These are phyloP conservation scores for Cheilosia scutellata DNA, from an alignment of 2,888 invertebrate genomes.

Conservation along the genomic window DNA sequence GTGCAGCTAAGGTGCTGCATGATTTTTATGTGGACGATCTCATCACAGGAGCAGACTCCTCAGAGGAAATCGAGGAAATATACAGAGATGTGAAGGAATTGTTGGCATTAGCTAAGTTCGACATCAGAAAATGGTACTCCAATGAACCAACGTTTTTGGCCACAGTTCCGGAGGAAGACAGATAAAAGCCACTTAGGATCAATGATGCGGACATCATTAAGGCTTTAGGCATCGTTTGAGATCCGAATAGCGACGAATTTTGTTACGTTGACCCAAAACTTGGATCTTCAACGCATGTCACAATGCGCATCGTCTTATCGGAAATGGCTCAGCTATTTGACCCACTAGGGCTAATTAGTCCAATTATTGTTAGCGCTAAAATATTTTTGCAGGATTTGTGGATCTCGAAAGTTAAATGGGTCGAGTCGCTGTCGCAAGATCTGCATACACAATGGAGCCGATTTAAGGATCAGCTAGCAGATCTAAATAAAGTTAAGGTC, in stretches of 20 bases:
- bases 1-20: too few species aligned
- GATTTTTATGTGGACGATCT: not conserved
- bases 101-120: constrained; percentile 4
- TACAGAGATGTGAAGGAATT: not conserved
- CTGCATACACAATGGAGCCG: constrained; percentile 4
- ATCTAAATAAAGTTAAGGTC: not conserved
- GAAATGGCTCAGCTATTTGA: constrained; percentile 51
- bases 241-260: constrained; percentile 8
- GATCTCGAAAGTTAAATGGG: constrained; percentile 55
- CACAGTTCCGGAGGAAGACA: not conserved
- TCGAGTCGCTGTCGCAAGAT: constrained; percentile 3
- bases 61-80: not conserved
- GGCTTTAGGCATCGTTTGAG: constrained; percentile 9
- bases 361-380: constrained; percentile 40
- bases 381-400: constrained; percentile 45
- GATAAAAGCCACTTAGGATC: constrained; percentile 10
- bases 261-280: not conserved
- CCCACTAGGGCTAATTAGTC: constrained; percentile 35
- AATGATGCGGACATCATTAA: constrained; percentile 35
- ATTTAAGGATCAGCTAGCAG: constrained; percentile 1
- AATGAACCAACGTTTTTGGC: constrained; percentile 29
- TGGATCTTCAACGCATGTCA: not conserved
- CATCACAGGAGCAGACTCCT: constrained; percentile 6
- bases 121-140: not conserved
- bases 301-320: constrained; percentile 35